Percentiles rank a stretch among this genome's conserved stretches.
Conservation (phyloP, 2,113 vertebrate species). For the Antennarius striatus region DNA sequence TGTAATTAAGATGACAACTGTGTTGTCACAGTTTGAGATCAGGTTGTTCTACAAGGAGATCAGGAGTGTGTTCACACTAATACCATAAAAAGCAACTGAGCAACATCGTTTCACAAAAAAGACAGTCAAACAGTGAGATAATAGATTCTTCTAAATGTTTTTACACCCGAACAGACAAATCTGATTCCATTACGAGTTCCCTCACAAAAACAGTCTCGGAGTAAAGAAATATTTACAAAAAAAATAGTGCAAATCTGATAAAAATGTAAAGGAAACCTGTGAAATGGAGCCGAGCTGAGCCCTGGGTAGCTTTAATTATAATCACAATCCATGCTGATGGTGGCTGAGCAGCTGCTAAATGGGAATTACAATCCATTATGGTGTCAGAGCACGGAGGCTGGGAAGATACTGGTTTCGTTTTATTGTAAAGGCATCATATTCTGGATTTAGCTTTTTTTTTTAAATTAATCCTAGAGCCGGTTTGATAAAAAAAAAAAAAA, state of each 20-base stretch:
- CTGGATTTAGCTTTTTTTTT: not conserved
- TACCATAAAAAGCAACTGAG: no score
- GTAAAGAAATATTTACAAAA: slow-evolving; percentile 20
- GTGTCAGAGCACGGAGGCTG: slow-evolving; percentile 3
- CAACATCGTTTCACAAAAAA: not conserved
- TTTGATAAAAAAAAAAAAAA: no score
- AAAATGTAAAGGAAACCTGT: slow-evolving; percentile 38
- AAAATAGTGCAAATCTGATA: slow-evolving; percentile 40
- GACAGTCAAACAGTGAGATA: not conserved
- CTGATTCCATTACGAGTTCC: not conserved
- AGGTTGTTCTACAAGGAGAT: slow-evolving; percentile 1
- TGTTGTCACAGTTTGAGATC: not conserved
- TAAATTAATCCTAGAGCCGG: no score
- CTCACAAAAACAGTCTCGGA: slow-evolving; percentile 1
- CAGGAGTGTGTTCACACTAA: not conserved
- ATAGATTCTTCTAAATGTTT: not conserved
- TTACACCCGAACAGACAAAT: not conserved
- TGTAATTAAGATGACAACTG: slow-evolving; percentile 13
- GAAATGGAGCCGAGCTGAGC: slow-evolving; percentile 14
- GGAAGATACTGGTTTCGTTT: not conserved
- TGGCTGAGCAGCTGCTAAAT: slow-evolving; percentile 36
- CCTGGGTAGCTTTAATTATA: slow-evolving; percentile 38
- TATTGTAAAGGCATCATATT: not conserved
- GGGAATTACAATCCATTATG: slow-evolving; percentile 25
- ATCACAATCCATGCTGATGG: slow-evolving; percentile 17